These are phyloP conservation scores for Halcyon malimbica DNA, from an alignment of 2,113 vertebrate genomes.

Conservation along the genomic window DNA sequence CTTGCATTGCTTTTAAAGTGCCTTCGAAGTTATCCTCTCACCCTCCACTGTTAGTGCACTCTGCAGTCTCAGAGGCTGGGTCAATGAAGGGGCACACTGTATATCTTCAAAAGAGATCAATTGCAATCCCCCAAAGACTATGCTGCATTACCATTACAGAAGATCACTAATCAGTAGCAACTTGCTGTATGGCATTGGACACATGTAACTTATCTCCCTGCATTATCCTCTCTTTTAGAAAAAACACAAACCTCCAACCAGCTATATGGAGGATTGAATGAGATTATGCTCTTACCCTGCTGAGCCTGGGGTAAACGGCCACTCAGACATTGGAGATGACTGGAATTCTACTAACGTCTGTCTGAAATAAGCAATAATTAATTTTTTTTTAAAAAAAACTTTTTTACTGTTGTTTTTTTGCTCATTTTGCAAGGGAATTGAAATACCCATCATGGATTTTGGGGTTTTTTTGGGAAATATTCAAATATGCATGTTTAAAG, in stretches of 20 bases:
- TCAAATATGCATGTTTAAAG: neutral
- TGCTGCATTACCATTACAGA: slow-evolving; percentile 40
- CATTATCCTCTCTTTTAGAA: neutral
- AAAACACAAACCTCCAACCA: neutral
- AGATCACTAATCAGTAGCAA: slow-evolving; percentile 39
- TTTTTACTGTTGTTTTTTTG: neutral
- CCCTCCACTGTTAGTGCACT: neutral
- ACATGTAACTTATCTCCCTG: slow-evolving; percentile 18
- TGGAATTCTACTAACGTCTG: neutral
- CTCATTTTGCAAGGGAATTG: neutral
- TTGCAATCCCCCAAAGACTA: slow-evolving; percentile 5
- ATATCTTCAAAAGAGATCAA: slow-evolving; percentile 36
- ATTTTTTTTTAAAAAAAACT: too few relatives aligned
- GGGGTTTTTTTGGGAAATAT: neutral
- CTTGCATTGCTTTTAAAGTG: neutral
- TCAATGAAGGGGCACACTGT: slow-evolving; percentile 16
- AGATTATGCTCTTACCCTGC: neutral
- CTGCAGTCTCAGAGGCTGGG: neutral
- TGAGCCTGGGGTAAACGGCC: neutral
- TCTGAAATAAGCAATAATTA: neutral
- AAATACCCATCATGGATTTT: neutral
- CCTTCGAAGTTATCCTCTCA: slow-evolving; percentile 9
- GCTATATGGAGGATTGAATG: neutral
- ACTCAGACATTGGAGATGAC: neutral
- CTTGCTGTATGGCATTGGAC: neutral